Evolutionary conservation across 2,113 vertebrate species (phyloP), one percentile per base, ranked within the genome.

Genomic region (Lathamus discolor): DNA sequence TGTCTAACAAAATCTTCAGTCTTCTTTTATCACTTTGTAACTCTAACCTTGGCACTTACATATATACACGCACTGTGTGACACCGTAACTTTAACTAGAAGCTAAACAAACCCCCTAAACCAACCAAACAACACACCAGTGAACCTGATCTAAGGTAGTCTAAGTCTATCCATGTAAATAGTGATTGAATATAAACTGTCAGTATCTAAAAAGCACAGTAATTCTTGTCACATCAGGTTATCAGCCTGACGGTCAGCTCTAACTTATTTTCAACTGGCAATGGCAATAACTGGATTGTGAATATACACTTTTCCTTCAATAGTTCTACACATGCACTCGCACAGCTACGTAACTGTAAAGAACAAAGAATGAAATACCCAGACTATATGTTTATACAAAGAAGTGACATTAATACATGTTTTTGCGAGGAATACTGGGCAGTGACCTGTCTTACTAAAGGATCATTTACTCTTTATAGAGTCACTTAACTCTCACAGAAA

Each of bases 51-150:
- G 28, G 41, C 41, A 67, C 6, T 55, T 28, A 69, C 6, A 46
- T 15, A 46, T 7, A 52, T 3, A n/a, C 1, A 25, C n/a, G 64
- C 4, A 63, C 15, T 62, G 69, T 28, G 27, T 61, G 37, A 84
- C 17, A 33, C 6, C 10, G 1, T n/a, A 84, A 41, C 16, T 55
- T 27, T 55, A 64, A 87, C 75, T 2, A 82, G 31, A 52, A 72
- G 33, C 22, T 17, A 70, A 69, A 10, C 11, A 17, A 19, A 18
- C 28, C 11, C 18, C 11, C 54, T 31, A 35, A 44, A 11, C 10
- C 15, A 66, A 43, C 41, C 6, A 19, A 49, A 23, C 13, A 14
- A 10, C 11, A 10, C 2, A 73, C 1, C 13, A 39, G 25, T 0
- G 0, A 84, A 82, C 14, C n/a, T 85, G 14, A 72, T n/a, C 11